These are phyloP conservation scores for Aphelocoma californica DNA, from an alignment of 2,797 vertebrate species.

Conservation along the genomic window DNA sequence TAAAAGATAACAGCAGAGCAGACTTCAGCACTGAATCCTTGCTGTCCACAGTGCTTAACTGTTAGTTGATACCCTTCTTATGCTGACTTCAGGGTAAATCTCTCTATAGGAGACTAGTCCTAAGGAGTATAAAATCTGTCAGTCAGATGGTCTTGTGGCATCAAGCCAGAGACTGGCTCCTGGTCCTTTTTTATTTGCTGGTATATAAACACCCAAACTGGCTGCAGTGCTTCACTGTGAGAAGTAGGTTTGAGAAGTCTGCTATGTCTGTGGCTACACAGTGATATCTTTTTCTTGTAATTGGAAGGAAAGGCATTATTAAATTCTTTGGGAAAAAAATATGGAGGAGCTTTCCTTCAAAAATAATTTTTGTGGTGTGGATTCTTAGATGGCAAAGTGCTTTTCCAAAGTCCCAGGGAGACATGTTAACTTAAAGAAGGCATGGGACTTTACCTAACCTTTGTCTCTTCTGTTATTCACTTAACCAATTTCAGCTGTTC, in stretches of 20 bases:
- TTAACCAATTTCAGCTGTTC: neutral
- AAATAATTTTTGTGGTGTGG: neutral
- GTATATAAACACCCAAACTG: neutral
- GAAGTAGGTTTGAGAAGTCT: neutral
- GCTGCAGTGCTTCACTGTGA: neutral
- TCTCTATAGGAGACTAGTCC: neutral
- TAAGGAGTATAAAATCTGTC: neutral
- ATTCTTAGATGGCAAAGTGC: neutral
- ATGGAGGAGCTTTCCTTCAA: neutral
- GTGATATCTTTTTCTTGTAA: neutral
- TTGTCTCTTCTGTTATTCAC: neutral
- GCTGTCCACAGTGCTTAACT: neutral
- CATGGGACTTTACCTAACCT: neutral
- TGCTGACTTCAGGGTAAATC: neutral
- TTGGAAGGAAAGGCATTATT: neutral
- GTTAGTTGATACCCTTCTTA: neutral
- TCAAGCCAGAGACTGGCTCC: neutral
- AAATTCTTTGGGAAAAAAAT: neutral
- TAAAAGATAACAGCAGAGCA: neutral
- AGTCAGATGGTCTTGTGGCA: neutral
- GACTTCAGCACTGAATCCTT: neutral
- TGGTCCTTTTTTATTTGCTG: neutral
- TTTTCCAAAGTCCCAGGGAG: neutral
- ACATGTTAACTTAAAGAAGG: neutral
- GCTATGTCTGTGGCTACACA: neutral